phyloP scores from a whole-genome alignment of 2,888 invertebrate genomes.

The Temnothorax unifasciatus region DNA sequence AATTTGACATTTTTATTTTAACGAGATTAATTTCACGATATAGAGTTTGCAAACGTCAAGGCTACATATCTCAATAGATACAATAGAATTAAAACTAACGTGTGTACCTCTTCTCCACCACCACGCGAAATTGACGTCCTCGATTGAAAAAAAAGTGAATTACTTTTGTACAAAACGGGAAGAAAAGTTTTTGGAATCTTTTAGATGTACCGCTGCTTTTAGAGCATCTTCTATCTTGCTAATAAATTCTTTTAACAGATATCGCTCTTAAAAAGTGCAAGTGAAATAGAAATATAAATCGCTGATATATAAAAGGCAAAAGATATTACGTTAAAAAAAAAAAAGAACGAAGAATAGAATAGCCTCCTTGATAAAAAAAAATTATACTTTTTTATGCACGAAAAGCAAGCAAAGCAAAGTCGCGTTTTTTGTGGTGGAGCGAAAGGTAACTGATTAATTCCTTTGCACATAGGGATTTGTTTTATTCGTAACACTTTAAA shows the following conservation, averaged over 20 bases:
- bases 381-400: neutral
- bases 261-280: neutral
- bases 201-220: conserved; percentile 3
- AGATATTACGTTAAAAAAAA: neutral
- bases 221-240: neutral
- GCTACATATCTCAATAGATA: neutral
- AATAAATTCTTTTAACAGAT: neutral
- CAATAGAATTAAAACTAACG: conserved; percentile 12
- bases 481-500: conserved; percentile 47
- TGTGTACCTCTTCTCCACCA: conserved; percentile 28
- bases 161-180: neutral
- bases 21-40: conserved; percentile 26
- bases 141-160: neutral
- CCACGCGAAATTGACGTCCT: neutral
- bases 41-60: conserved; percentile 27
- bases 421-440: conserved; percentile 34
- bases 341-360: neutral
- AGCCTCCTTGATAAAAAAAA: neutral
- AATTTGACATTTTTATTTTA: conserved; percentile 39
- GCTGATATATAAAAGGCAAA: neutral
- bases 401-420: neutral
- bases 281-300: neutral
- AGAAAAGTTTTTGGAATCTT: neutral
- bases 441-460: conserved; percentile 46
- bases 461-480: conserved; percentile 47